A percentile compares a stretch with the other conserved stretches of the same genome.
Evolutionary conservation across 1,140 invertebrate genomes (phyloP).

Genomic region (Diploscapter pachys): DNA sequence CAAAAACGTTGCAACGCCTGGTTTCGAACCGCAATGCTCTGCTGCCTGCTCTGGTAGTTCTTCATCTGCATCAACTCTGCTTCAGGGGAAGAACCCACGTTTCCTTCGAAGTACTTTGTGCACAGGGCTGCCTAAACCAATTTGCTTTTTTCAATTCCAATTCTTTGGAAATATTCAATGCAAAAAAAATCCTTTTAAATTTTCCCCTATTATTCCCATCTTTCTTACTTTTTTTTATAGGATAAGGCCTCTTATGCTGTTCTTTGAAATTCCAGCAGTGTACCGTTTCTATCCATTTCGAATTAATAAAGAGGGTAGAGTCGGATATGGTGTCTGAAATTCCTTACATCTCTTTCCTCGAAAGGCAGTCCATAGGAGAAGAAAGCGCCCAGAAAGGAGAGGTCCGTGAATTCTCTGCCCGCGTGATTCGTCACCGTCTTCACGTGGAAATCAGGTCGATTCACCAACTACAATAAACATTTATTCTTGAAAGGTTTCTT

Average conservation of each 20-base stretch:
- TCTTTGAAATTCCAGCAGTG: slow-evolving; percentile 8
- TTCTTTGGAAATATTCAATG: no score
- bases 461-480: slow-evolving; percentile 1
- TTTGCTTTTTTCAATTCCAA: no score
- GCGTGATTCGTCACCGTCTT: background rate
- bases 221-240: no score
- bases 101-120: no score
- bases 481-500: background rate
- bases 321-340: background rate
- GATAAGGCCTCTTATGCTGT: slow-evolving; percentile 21
- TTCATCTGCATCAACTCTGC: no score
- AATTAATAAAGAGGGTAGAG: background rate
- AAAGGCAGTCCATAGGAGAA: slow-evolving; percentile 74
- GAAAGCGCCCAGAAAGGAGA: slow-evolving; percentile 83
- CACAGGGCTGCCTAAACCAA: no score
- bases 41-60: no score
- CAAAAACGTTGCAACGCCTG: no score
- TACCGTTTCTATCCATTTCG: slow-evolving; percentile 9
- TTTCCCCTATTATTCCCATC: no score
- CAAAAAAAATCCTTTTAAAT: no score
- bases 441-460: slow-evolving; percentile 17
- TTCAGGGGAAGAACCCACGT: no score
- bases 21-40: no score
- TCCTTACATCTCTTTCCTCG: slow-evolving; percentile 65
- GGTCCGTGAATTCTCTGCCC: slow-evolving; percentile 78